Conservation (phyloP, 2,113 vertebrate species). For the Brachyhypopomus gauderio region DNA sequence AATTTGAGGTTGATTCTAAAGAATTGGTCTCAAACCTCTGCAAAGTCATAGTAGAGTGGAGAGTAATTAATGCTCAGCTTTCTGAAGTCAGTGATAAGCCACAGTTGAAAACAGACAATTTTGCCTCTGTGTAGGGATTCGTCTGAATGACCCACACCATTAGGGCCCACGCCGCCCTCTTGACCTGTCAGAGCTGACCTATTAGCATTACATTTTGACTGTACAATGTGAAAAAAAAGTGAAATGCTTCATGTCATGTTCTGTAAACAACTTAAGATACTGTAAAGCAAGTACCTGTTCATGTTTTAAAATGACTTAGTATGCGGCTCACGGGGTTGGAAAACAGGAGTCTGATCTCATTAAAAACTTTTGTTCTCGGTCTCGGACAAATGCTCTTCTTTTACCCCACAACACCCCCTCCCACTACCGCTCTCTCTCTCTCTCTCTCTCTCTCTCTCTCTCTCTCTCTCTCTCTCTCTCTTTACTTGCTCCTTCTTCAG, state of each 20-base stretch:
- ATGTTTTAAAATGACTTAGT: no score
- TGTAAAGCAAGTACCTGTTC: no score
- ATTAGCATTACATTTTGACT: no score
- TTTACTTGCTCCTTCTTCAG: slow-evolving; percentile 29
- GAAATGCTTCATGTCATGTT: no score
- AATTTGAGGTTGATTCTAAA: slow-evolving; percentile 32
- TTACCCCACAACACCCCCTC: background rate
- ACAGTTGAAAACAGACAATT: background rate
- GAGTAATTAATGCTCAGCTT: slow-evolving; percentile 30
- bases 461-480: slow-evolving; percentile 39
- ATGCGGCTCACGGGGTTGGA: slow-evolving; percentile 27
- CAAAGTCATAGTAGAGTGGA: slow-evolving; percentile 18
- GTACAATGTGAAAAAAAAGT: no score
- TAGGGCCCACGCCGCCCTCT: background rate
- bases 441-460: slow-evolving; percentile 36
- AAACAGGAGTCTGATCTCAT: slow-evolving; percentile 42
- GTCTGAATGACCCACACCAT: background rate
- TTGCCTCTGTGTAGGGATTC: background rate
- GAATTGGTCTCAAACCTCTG: slow-evolving; percentile 31
- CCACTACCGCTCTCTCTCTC: background rate
- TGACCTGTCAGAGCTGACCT: background rate
- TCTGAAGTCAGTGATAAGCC: background rate
- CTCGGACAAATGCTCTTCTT: no score
- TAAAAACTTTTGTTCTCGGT: background rate
- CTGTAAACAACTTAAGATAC: no score